Percentiles rank a stretch among this genome's conserved stretches.
Conservation (phyloP, 2,797 vertebrate genomes). For the Rhincodon typus region DNA sequence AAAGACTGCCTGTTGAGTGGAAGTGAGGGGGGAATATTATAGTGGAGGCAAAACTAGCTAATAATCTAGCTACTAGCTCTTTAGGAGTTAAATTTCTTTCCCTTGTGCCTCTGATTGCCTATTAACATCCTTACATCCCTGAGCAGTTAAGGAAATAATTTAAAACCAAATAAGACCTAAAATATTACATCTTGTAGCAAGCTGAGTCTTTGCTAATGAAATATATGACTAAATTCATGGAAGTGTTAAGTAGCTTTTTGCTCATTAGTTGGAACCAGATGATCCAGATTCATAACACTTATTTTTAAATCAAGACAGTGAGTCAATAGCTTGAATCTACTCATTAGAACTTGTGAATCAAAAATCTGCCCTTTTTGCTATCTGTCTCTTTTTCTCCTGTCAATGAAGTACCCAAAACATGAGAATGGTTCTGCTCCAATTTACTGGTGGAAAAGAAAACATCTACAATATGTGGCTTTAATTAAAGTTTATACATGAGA, state of each 20-base stretch:
- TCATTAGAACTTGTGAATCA: constrained; percentile 21
- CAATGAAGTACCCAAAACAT: not conserved
- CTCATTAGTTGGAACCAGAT: constrained; percentile 1
- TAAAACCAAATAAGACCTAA: not conserved
- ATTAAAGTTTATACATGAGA: constrained; percentile 30
- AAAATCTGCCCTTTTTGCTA: not conserved
- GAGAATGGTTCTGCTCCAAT: constrained; percentile 13
- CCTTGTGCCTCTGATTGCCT: not conserved
- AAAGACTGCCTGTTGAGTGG: not conserved
- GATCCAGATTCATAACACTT: not conserved
- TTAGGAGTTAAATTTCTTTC: not conserved
- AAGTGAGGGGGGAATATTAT: not conserved
- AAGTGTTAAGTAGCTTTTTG: not conserved
- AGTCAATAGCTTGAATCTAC: not conserved
- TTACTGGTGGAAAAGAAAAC: not conserved
- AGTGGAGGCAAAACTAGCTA: not conserved
- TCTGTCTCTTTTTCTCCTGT: not conserved
- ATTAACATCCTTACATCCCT: not conserved
- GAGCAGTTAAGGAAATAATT: not conserved
- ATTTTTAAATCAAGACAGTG: not conserved
- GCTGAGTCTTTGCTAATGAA: not conserved
- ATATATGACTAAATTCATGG: not conserved
- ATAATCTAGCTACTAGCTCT: not conserved
- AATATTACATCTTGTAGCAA: constrained; percentile 28
- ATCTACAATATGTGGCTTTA: not conserved